Conservation (phyloP, 1,140 invertebrate genomes). For the Drosophila athabasca region DNA sequence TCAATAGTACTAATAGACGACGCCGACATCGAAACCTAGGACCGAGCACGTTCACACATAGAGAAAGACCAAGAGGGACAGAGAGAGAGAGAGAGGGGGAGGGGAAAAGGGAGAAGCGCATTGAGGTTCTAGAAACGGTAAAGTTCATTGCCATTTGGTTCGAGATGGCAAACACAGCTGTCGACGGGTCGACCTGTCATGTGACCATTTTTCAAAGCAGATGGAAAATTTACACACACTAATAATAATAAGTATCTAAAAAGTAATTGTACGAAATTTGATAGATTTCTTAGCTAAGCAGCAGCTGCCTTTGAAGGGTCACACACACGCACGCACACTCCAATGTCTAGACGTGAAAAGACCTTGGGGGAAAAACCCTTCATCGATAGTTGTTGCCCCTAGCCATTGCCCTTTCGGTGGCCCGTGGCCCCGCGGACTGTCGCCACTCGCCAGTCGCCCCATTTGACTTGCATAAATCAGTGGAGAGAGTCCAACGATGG, state of each 20-base stretch:
- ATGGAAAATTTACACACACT: conserved; percentile 2
- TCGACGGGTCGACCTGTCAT: conserved; percentile 57
- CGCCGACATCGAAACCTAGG: conserved; percentile 41
- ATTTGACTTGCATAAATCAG: conserved; percentile 44
- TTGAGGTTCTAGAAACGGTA: conserved; percentile 63
- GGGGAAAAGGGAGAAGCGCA: background rate
- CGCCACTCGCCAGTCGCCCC: background rate
- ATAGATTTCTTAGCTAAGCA: conserved; percentile 17
- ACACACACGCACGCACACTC: conserved; percentile 20
- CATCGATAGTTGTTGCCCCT: background rate
- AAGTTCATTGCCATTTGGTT: conserved; percentile 78
- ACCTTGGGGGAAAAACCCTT: conserved; percentile 19
- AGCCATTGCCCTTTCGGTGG: too few relatives aligned
- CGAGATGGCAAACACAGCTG: conserved; percentile 74
- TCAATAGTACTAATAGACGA: conserved; percentile 80
- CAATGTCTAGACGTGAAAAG: conserved; percentile 31
- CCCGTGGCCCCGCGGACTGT: too few relatives aligned
- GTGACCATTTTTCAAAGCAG: conserved; percentile 69
- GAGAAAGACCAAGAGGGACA: conserved; percentile 21
- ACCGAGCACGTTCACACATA: conserved; percentile 45
- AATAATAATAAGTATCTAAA: conserved; percentile 19
- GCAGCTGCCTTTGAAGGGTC: conserved; percentile 48
- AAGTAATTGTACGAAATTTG: conserved; percentile 17
- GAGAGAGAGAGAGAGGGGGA: background rate
- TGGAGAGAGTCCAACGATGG: too few relatives aligned